Evolutionary conservation across 2,113 vertebrate genomes (phyloP), one percentile per base, ranked within the genome.

Genomic region (Nibea albiflora): DNA sequence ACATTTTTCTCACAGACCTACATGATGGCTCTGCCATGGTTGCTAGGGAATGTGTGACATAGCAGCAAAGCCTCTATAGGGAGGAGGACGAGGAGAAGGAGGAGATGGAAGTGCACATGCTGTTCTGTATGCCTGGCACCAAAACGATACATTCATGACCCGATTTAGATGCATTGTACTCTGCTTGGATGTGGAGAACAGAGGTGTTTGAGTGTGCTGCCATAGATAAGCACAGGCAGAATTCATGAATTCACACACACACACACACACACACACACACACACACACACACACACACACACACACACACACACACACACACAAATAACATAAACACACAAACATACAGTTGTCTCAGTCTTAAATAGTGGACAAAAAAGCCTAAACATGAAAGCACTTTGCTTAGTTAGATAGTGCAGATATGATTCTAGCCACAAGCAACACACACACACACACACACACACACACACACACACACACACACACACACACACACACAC

Each of bases 61-160:
- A 49, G 76, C 39, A 44, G 81, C 73, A 44, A 62, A 87, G 65
- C 71, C 65, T 83, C 78, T 76, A 50, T 24, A 56, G 54, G 75
- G 80, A 78, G 49, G 14, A 54, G 44, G 62, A 72, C 42, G 69
- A 76, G 12, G 66, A 83, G 12, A 62, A 87, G 56, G 77, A 85
- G 69, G 73, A 76, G 61, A 35, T 15, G 64, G 73, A 87, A 44
- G 68, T 0, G 72, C 70, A 90, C 78, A 73, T 19, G 79, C 68
- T 89, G 85, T 89, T 91, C 87, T 73, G 69, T 60, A 50, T 4
- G 53, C 75, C 81, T 70, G 80, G 68, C 68, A 84, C 65, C 10
- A 0, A 87, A 89, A 90, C n/a, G 46, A 83, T 65, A 28, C 83
- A 76, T 76, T 72, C 74, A 71, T 83, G 86, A 92, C 89, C 85